These are phyloP conservation scores for Agrilus cyanescens DNA, from an alignment of 2,888 invertebrate genomes.

Conservation along the genomic window DNA sequence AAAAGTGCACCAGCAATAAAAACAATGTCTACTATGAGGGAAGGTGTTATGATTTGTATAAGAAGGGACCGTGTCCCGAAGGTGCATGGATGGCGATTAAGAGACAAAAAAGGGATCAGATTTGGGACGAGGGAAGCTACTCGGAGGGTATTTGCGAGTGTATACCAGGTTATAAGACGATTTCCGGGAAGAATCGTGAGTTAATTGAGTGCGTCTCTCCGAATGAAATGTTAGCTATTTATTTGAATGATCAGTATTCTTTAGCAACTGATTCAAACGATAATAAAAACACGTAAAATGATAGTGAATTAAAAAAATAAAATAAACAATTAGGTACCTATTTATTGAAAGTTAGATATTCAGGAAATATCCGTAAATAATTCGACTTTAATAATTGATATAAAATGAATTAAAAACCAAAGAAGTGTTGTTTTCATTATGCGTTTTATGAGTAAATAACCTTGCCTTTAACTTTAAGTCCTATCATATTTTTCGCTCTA, in stretches of 20 bases:
- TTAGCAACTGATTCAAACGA: conserved; percentile 5
- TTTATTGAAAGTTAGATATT: too few relatives aligned
- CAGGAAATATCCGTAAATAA: too few relatives aligned
- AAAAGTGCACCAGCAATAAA: conserved; percentile 21
- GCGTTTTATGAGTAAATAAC: too few relatives aligned
- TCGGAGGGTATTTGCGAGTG: conserved; percentile 43
- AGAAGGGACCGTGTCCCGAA: conserved; percentile 62
- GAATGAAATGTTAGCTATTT: conserved; percentile 50
- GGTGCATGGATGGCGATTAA: conserved; percentile 58
- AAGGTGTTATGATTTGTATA: conserved; percentile 65
- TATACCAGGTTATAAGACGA: conserved; percentile 47
- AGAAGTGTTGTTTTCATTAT: too few relatives aligned
- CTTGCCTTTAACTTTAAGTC: too few relatives aligned
- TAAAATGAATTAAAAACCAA: too few relatives aligned
- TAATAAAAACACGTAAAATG: conserved; percentile 1
- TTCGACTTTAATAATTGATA: too few relatives aligned
- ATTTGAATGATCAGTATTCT: conserved; percentile 41
- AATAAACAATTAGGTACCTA: too few relatives aligned
- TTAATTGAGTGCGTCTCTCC: conserved; percentile 47
- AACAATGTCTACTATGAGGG: conserved; percentile 55
- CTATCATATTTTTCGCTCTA: too few relatives aligned
- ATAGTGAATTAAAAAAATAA: too few relatives aligned
- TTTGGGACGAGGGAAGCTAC: conserved; percentile 21
- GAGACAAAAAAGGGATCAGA: conserved; percentile 30
- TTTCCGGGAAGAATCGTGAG: conserved; percentile 19